Evolutionary conservation across 2,797 vertebrate genomes (phyloP), one percentile per base, ranked within the genome.

Genomic region (Mormyrops attenuatus): DNA sequence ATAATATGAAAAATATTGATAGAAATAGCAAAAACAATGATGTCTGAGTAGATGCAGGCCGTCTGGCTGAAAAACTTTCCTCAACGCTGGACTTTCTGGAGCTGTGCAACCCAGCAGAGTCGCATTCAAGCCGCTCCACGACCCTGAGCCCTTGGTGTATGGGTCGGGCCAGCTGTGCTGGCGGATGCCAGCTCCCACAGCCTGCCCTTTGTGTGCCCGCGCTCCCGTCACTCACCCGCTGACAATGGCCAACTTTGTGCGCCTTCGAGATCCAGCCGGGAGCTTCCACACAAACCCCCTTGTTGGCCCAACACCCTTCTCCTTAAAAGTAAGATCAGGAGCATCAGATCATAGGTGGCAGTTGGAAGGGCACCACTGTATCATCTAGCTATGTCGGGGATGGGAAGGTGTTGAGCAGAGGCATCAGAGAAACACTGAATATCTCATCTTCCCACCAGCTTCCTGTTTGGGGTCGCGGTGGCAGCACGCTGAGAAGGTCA

Each of bases 181-280:
- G 93, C 89, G 91, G 89, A 94, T 91, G 92, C 95, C 95, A 94
- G 93, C 91, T 94, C 91, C 94, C 89, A 44, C 90, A 91, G 94
- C 92, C 92, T 92, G 93, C 93, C 94, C 94, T 94, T 95, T 96
- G 95, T 95, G 89, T 91, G 93, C 91, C 91, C 92, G 89, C 91
- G 55, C 92, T n/a, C n/a, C 94, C 91, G 94, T 93, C 94, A 73
- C 91, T 95, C 94, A 93, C 90, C 92, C 90, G 69, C 90, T 92
- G 94, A 96, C 96, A 96, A 95, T 95, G 93, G 94, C 91, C 89
- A 91, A 94, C 94, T 96, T 93, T 96, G 93, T 94, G 93, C 92
- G 93, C 26, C 44, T 17, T 30, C 5, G 60, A 11, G 44, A 73
- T 49, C 44, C 63, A 17, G 84, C 44, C 26, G 2, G 84, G 47